These are phyloP conservation scores for Epinephelus awoara DNA, from an alignment of 2,797 vertebrate species.

Conservation along the genomic window DNA sequence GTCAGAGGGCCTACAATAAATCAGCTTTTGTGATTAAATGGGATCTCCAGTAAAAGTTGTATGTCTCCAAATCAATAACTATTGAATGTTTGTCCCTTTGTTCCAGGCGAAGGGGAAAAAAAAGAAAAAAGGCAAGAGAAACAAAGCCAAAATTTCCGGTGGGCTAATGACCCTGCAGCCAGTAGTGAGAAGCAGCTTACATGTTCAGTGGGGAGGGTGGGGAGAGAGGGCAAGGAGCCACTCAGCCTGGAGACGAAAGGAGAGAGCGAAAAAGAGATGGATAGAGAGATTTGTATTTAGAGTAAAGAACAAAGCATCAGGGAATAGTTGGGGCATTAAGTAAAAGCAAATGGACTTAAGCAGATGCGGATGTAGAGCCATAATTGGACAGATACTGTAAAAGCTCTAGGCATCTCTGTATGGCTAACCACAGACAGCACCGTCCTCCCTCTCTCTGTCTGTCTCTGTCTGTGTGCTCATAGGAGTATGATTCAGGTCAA, in stretches of 20 bases:
- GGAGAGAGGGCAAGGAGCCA: conserved; percentile 51
- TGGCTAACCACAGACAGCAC: conserved; percentile 61
- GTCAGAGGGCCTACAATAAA: conserved; percentile 88
- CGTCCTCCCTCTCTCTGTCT: conserved; percentile 31
- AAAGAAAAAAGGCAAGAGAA: conserved; percentile 36
- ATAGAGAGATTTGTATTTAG: conserved; percentile 65
- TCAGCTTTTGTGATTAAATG: conserved; percentile 92
- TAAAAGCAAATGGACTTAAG: conserved; percentile 77
- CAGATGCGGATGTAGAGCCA: conserved; percentile 59
- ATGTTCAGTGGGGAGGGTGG: conserved; percentile 42
- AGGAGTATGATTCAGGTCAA: conserved; percentile 41
- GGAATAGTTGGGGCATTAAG: conserved; percentile 74
- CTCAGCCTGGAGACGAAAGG: conserved; percentile 59
- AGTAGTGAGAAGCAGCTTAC: conserved; percentile 65
- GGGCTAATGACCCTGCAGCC: conserved; percentile 73
- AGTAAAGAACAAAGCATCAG: conserved; percentile 72
- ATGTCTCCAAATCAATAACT: conserved; percentile 87
- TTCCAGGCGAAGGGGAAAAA: conserved; percentile 63
- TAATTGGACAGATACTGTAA: conserved; percentile 73
- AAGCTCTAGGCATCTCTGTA: conserved; percentile 64
- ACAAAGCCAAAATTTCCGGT: conserved; percentile 79
- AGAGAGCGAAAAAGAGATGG: conserved; percentile 28
- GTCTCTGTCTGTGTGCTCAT: conserved; percentile 35
- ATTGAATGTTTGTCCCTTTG: conserved; percentile 87
- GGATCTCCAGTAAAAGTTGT: conserved; percentile 89